Evolutionary conservation across 2,113 vertebrate species (phyloP).

Genomic region (Pelecanus crispus): DNA sequence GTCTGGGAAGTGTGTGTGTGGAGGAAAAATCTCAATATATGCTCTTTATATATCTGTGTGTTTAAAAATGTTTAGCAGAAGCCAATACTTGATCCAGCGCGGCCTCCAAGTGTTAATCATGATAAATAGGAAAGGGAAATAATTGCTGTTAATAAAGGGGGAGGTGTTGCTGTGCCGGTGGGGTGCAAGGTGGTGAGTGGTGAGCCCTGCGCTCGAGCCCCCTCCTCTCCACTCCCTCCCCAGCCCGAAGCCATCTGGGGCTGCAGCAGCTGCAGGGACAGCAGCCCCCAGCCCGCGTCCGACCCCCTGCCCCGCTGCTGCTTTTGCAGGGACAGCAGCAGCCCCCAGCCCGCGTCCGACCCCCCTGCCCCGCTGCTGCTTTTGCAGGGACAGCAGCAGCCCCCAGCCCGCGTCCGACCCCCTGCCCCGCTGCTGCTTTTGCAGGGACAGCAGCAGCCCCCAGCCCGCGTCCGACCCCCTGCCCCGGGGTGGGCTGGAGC

Average conservation of each 20-base stretch:
- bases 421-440: no score
- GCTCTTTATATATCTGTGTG: no score
- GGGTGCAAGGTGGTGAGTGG: background rate
- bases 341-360: no score
- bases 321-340: no score
- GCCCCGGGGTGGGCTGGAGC: background rate
- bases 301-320: no score
- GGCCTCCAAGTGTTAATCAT: background rate
- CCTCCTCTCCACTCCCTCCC: background rate
- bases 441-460: no score
- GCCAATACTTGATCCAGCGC: background rate
- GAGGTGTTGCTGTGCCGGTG: background rate
- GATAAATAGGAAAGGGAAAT: background rate
- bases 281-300: background rate
- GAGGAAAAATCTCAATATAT: background rate
- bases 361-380: no score
- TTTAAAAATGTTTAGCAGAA: background rate
- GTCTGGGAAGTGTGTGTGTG: background rate
- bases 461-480: no score
- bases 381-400: background rate
- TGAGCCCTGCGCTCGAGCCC: accelerated
- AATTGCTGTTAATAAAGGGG: background rate
- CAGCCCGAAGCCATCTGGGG: background rate
- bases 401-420: accelerated
- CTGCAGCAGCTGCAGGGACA: background rate